Evolutionary conservation across 2,888 invertebrate genomes (phyloP), one percentile per base, ranked within the genome.

Genomic region (Rhimphoctona megacephalus): DNA sequence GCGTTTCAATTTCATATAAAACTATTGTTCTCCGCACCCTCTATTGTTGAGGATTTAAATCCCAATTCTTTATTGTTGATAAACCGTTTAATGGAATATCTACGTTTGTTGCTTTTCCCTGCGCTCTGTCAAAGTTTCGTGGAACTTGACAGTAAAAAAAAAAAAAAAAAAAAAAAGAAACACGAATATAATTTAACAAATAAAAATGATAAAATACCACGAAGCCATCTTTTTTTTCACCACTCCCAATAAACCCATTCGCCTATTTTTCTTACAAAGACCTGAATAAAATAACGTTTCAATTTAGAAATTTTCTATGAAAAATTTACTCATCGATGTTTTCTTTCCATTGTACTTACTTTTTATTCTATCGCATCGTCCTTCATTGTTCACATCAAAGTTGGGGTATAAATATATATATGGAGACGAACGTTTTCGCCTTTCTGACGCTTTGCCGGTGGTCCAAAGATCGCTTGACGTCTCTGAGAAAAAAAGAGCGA

Each of bases 401-500:
- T 57, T 69, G 69, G 69, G 25, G 43, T 30, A 30, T 11, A 61
- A 49, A 85, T 69, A 57, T 33, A 74, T 49, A n/a, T 49, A 43
- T 77, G n/a, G 61, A 11, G 25, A 76, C 39, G 49, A 49, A 25
- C 46, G 22, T 36, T 82, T 69, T 64, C 39, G 61, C 36, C 57
- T 67, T 74, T 43, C 52, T 43, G 79, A 70, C 22, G 74, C 85
- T 73, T 74, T 54, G 69, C 69, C 78, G 82, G 64, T 79, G 52
- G 85, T 74, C 85, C 77, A 79, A 83, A 72, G 80, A 64, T 79
- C 61, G 69, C 66, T 72, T 70, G 70, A 80, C 67, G 74, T 54
- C 70, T 69, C 64, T 33, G 81, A 79, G 54, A 46, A 85, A 73
- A 80, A 83, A 61, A 78, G 83, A 85, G 67, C 73, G 30, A 76